Percentiles rank a stretch among this genome's conserved stretches.
These are phyloP conservation scores for Nylanderia fulva DNA, from an alignment of 1,140 invertebrate species.

Conservation along the genomic window DNA sequence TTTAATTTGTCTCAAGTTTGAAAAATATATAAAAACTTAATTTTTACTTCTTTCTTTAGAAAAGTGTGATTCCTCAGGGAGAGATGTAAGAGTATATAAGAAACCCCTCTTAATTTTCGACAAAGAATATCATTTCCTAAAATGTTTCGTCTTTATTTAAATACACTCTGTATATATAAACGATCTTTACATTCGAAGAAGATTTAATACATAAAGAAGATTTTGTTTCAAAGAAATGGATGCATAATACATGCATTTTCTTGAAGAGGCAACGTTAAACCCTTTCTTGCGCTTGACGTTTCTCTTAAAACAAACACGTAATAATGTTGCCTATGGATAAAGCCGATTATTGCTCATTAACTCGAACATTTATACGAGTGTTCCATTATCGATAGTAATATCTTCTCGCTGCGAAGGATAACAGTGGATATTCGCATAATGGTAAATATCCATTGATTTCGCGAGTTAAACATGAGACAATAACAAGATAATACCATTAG, in stretches of 20 bases:
- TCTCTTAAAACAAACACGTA: neutral
- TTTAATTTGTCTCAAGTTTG: no score
- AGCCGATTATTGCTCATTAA: neutral
- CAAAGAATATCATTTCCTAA: no score
- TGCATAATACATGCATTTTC: neutral
- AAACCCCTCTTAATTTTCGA: no score
- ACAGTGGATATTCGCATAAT: neutral
- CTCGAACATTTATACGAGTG: neutral
- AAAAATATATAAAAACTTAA: no score
- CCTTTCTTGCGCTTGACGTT: neutral
- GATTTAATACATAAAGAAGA: neutral
- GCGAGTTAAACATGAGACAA: slow-evolving; percentile 1
- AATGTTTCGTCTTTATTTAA: no score
- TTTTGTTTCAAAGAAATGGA: neutral
- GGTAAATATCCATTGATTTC: neutral
- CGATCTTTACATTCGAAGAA: neutral
- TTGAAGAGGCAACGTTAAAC: neutral
- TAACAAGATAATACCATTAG: slow-evolving; percentile 28
- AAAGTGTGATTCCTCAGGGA: no score
- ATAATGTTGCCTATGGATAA: neutral
- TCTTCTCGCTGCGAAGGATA: neutral
- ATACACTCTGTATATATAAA: neutral
- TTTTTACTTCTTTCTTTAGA: no score
- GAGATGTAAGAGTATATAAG: no score
- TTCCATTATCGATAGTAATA: neutral